Evolutionary conservation across 2,113 vertebrate species (phyloP), one percentile per base, ranked within the genome.

Genomic region (Semnornis frantzii): DNA sequence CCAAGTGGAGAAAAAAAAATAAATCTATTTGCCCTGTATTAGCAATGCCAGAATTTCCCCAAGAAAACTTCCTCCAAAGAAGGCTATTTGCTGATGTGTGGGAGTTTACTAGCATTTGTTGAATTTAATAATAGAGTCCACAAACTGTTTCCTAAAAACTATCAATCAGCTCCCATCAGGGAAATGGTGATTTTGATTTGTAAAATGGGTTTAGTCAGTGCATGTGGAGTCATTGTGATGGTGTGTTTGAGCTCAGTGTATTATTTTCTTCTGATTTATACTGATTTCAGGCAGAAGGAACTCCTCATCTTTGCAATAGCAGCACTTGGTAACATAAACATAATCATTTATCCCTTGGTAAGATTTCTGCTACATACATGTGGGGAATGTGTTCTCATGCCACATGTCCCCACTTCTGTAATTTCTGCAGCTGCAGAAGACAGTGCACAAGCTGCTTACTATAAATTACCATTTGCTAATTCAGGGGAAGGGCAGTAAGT

Each of bases 31-130:
- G 20, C 31, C 46, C 13, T 64, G 3, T 79, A 23, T 80, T 66
- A 85, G 17, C 60, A 33, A 30, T 55, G 48, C 7, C 72, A 91
- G 75, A 90, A 95, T 91, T 94, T 90, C 89, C 93, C 82, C 85
- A 59, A 69, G 76, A 83, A 83, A 93, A 89, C 73, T 46, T 85
- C 71, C 37, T 94, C 13, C 28, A 42, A 69, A 85, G 71, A 93
- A 89, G 54, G 37, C 80, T 23, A 44, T 75, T 66, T 89, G 50
- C 65, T 92, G 54, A 44, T 0, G 0, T 33, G 15, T 34, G 48
- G 76, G 85, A 94, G 71, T 81, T 91, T 90, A 89, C 71, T 30
- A 50, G 24, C 64, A 34, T 79, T 66, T 76, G 23, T 54, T 85
- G 68, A 75, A 80, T 37, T 71, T 58, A 87, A 34, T 52, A 91